Percentiles rank a stretch among this genome's conserved stretches.
phyloP scores from a whole-genome alignment of 2,797 vertebrate species.

The Streptopelia turtur region DNA sequence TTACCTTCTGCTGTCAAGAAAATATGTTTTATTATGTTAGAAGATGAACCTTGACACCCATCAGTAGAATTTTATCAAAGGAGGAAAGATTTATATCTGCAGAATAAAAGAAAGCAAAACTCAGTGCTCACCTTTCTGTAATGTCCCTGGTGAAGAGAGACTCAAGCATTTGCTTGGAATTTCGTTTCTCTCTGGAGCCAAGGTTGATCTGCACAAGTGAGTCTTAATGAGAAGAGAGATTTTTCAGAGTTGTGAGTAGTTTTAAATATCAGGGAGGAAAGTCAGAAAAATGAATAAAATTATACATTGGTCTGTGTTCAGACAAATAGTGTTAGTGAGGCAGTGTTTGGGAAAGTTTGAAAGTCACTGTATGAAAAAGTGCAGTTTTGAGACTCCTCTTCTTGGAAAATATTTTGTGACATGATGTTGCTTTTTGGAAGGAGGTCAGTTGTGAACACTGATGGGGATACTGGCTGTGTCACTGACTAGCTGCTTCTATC shows the following conservation, averaged over 20 bases:
- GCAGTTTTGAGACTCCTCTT: neutral
- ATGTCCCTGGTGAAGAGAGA: neutral
- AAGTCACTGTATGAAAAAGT: neutral
- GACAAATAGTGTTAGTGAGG: neutral
- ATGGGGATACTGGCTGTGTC: neutral
- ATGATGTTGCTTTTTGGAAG: neutral
- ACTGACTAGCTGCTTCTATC: neutral
- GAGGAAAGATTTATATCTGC: neutral
- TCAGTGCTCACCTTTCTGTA: neutral
- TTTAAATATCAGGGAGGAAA: neutral
- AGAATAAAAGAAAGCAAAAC: neutral
- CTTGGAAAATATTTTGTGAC: neutral
- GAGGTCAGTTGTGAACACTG: neutral
- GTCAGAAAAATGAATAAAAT: neutral
- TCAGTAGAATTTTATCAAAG: neutral
- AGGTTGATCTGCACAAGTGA: neutral
- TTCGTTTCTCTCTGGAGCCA: neutral
- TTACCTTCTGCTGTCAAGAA: neutral
- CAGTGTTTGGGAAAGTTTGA: neutral
- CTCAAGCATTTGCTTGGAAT: neutral
- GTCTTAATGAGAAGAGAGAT: neutral
- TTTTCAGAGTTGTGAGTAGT: neutral
- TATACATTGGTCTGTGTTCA: neutral
- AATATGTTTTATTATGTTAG: neutral
- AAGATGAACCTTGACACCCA: neutral